phyloP scores from a whole-genome alignment of 2,888 invertebrate genomes.

The Sarcophaga variegata region DNA sequence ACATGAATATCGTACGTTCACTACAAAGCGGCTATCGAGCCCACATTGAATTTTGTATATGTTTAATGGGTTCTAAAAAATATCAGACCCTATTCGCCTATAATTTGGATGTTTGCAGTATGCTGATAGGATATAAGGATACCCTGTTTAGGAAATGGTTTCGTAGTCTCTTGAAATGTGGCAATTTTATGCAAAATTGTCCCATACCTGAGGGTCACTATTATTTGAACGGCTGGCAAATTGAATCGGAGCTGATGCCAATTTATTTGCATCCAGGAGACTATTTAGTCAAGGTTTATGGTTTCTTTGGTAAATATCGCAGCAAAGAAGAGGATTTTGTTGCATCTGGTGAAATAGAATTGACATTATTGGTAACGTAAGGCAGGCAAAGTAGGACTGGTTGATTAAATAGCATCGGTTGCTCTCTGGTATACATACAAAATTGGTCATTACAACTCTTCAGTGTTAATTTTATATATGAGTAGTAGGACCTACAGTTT shows the following conservation, averaged over 20 bases:
- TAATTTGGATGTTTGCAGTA: constrained; percentile 25
- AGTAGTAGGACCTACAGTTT: too few species aligned
- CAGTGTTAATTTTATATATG: too few species aligned
- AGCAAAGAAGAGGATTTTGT: constrained; percentile 21
- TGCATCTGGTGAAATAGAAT: neutral
- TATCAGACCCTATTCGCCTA: constrained; percentile 47
- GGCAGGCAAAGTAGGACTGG: too few species aligned
- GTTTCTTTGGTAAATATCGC: constrained; percentile 11
- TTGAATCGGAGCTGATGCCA: constrained; percentile 67
- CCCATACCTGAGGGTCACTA: constrained; percentile 70
- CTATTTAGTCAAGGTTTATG: constrained; percentile 66
- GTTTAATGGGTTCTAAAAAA: constrained; percentile 24
- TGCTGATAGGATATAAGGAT: constrained; percentile 67
- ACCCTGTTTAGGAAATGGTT: constrained; percentile 74
- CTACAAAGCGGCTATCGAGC: constrained; percentile 70
- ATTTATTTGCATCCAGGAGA: constrained; percentile 70
- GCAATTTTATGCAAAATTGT: constrained; percentile 75
- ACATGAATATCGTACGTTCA: constrained; percentile 65
- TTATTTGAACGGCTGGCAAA: constrained; percentile 68
- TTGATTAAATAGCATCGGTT: too few species aligned
- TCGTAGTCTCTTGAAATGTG: constrained; percentile 69
- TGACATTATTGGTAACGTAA: neutral
- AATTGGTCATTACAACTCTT: too few species aligned
- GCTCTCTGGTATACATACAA: too few species aligned
- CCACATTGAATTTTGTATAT: constrained; percentile 70